Evolutionary conservation across 2,888 invertebrate genomes (phyloP).

Genomic region (Litoditis marina): DNA sequence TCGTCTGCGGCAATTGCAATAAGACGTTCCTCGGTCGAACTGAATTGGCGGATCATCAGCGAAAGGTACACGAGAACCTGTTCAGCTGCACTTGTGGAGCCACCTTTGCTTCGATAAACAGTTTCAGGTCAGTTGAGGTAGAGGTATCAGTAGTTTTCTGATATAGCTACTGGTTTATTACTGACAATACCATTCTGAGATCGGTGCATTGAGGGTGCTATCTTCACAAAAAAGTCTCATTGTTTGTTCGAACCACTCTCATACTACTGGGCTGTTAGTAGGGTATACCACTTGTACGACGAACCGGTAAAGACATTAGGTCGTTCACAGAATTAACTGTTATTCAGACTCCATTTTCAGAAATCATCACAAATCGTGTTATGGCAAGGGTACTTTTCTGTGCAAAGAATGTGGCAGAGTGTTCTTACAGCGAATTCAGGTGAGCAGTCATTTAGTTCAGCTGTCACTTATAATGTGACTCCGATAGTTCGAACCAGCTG

Average conservation of each 20-base stretch:
- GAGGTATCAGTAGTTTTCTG: too few relatives aligned
- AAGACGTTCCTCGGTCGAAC: constrained; percentile 17
- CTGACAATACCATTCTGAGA: too few relatives aligned
- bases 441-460: too few relatives aligned
- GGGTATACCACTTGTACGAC: too few relatives aligned
- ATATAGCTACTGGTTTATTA: too few relatives aligned
- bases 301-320: too few relatives aligned
- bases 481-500: too few relatives aligned
- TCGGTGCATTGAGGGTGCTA: too few relatives aligned
- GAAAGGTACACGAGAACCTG: constrained; percentile 20
- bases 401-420: constrained; percentile 25
- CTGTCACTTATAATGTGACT: too few relatives aligned
- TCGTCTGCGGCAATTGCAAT: constrained; percentile 19
- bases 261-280: too few relatives aligned
- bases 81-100: constrained; percentile 20
- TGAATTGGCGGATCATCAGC: constrained; percentile 21
- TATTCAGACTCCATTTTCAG: constrained; percentile 1
- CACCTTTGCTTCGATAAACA: constrained; percentile 13
- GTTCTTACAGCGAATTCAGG: constrained; percentile 33
- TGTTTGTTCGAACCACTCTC: too few relatives aligned
- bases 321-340: too few relatives aligned
- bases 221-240: background rate
- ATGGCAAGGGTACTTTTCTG: constrained; percentile 21
- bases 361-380: constrained; percentile 27
- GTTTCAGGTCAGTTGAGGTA: constrained; percentile 3